phyloP scores from a whole-genome alignment of 2,888 invertebrate species.

The Drosophila peninsularis region DNA sequence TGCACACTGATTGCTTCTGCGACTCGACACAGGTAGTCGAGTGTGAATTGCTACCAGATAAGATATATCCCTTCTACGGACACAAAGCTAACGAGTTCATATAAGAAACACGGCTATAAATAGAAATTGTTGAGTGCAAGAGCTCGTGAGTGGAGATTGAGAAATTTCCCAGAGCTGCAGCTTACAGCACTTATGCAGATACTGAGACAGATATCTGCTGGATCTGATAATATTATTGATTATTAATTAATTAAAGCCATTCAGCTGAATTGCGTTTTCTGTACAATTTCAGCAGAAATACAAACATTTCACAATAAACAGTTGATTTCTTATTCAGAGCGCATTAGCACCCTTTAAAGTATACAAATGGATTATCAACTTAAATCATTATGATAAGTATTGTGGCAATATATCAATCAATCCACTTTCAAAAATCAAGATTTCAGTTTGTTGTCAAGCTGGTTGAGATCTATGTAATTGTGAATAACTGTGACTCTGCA shows the following conservation, averaged over 20 bases:
- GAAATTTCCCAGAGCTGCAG: not conserved
- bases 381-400: not conserved
- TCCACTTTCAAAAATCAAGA: not conserved
- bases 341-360: not conserved
- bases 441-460: not conserved
- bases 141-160: not conserved
- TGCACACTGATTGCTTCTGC: conserved; percentile 5
- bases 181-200: not conserved
- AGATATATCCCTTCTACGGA: conserved; percentile 22
- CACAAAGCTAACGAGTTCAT: not conserved
- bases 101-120: not conserved
- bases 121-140: not conserved
- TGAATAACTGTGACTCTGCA: not conserved
- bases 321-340: not conserved
- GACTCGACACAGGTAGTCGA: conserved; percentile 5
- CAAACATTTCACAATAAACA: not conserved
- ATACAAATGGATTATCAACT: not conserved
- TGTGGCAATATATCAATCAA: not conserved
- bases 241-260: too few relatives aligned
- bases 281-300: not conserved
- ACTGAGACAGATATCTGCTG: not conserved
- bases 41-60: conserved; percentile 24
- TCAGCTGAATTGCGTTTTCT: not conserved
- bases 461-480: not conserved
- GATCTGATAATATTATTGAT: not conserved